A percentile compares a stretch with the other conserved stretches of the same genome.
Evolutionary conservation across 2,888 invertebrate genomes (phyloP).

Genomic region (Clostera curtula): DNA sequence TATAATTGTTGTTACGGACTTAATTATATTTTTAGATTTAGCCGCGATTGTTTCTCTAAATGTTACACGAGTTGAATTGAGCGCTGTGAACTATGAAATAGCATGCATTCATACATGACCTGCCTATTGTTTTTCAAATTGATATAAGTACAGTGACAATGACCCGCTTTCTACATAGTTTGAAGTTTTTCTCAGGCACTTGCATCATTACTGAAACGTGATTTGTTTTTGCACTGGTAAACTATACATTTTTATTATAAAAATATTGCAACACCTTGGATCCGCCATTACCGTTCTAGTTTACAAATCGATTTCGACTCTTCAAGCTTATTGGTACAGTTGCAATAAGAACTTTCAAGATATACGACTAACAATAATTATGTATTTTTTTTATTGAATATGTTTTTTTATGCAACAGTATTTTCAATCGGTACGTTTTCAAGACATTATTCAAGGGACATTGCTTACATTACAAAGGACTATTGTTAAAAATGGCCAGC

Average conservation of each 20-base stretch:
- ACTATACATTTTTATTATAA: slow-evolving; percentile 2
- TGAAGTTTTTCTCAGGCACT: slow-evolving; percentile 30
- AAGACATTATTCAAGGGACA: too few relatives aligned
- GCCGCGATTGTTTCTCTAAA: not conserved
- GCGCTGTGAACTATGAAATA: not conserved
- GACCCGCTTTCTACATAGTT: slow-evolving; percentile 48
- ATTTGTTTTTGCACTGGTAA: slow-evolving; percentile 11
- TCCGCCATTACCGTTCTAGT: too few relatives aligned
- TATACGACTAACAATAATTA: too few relatives aligned
- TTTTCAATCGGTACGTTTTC: too few relatives aligned
- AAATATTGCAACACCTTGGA: too few relatives aligned
- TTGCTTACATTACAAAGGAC: too few relatives aligned
- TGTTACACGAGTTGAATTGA: not conserved
- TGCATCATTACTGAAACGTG: slow-evolving; percentile 24
- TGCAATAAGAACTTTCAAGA: too few relatives aligned
- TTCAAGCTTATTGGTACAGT: too few relatives aligned
- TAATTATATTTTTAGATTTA: not conserved
- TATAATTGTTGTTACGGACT: not conserved
- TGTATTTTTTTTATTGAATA: too few relatives aligned
- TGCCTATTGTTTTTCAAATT: slow-evolving; percentile 7
- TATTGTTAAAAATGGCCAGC: too few relatives aligned
- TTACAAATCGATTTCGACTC: too few relatives aligned
- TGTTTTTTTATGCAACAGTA: too few relatives aligned
- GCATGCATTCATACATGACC: slow-evolving; percentile 1
- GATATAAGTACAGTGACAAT: slow-evolving; percentile 31